Evolutionary conservation across 2,888 invertebrate genomes (phyloP), one percentile per base, ranked within the genome.

Genomic region (Thereva nobilitata): DNA sequence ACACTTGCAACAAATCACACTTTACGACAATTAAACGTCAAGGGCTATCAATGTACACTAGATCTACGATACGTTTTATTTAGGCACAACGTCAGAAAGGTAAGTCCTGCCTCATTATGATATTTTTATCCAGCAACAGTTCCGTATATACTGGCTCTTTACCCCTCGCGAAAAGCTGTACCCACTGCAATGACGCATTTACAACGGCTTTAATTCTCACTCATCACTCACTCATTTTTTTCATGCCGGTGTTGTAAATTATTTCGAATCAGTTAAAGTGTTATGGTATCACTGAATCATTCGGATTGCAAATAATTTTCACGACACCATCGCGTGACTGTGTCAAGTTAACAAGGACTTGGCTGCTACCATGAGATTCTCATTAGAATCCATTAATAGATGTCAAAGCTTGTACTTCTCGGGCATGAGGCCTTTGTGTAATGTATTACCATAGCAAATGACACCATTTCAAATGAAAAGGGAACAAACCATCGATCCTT

Each of bases 21-120:
- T 71, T 84, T 93, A 82, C 87, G 92, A 80, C 92, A 93, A 84
- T 86, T 93, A 76, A 92, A 92, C 84, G 92, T 92, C 75, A 89
- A 90, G 78, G 91, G 91, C 75, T 93, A 91, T 83, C 88, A 92
- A 82, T 91, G 93, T 82, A 93, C 93, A 73, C 86, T 88, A 73
- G 92, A 93, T 83, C 86, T 93, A 75, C 90, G 90, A 79, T 93
- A 88, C 82, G 92, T 94, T 78, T 87, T 94, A 76, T 91, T 94
- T 83, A 89, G 90, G 83, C 92, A 93, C 85, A 91, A 92, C 83
- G 89, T 93, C 82, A 91, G 92, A 83, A 88, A 90, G 86, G 93
- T 93, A 84, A 85, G 86, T 84, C 72, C 3, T 23, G 23, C 23
- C 23, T 23, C 23, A 23, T 23, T 23, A 23, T 23, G 23, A 1